phyloP scores from a whole-genome alignment of 1,140 invertebrate genomes.

The Trachelipus rathkii region DNA sequence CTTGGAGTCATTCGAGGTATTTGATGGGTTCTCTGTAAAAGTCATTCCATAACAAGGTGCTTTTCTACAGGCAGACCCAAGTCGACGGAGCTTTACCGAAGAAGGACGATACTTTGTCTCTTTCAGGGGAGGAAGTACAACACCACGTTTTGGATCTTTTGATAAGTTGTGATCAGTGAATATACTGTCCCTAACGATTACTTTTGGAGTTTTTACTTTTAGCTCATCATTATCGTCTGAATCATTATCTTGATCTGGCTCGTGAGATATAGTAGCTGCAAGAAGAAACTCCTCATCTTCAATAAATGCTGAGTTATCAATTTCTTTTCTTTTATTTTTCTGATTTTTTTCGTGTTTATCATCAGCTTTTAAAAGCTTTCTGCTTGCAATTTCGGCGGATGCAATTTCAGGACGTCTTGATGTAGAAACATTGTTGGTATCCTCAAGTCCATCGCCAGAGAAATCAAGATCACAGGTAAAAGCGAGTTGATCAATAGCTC shows the following conservation, averaged over 20 bases:
- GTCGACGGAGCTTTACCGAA: slow-evolving; percentile 32
- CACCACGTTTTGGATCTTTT: background rate
- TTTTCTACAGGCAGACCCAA: slow-evolving; percentile 34
- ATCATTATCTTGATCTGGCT: slow-evolving; percentile 26
- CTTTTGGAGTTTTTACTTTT: slow-evolving; percentile 29
- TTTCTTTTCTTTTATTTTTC: slow-evolving; percentile 19
- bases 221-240: slow-evolving; percentile 36
- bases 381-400: background rate
- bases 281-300: slow-evolving; percentile 40
- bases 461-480: slow-evolving; percentile 67
- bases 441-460: slow-evolving; percentile 48
- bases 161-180: slow-evolving; percentile 22
- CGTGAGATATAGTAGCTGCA: slow-evolving; percentile 27
- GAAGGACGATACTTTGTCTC: slow-evolving; percentile 21
- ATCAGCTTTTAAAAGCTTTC: background rate
- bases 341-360: slow-evolving; percentile 28
- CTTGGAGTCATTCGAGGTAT: background rate
- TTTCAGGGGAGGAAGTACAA: background rate
- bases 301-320: slow-evolving; percentile 39
- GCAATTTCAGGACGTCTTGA: slow-evolving; percentile 1
- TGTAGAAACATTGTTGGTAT: slow-evolving; percentile 27
- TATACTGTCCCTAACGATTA: slow-evolving; percentile 26
- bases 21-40: slow-evolving; percentile 7
- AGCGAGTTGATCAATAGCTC: slow-evolving; percentile 74
- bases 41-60: slow-evolving; percentile 33